Evolutionary conservation across 2,113 vertebrate species (phyloP), one percentile per base, ranked within the genome.

Genomic region (Limanda limanda): DNA sequence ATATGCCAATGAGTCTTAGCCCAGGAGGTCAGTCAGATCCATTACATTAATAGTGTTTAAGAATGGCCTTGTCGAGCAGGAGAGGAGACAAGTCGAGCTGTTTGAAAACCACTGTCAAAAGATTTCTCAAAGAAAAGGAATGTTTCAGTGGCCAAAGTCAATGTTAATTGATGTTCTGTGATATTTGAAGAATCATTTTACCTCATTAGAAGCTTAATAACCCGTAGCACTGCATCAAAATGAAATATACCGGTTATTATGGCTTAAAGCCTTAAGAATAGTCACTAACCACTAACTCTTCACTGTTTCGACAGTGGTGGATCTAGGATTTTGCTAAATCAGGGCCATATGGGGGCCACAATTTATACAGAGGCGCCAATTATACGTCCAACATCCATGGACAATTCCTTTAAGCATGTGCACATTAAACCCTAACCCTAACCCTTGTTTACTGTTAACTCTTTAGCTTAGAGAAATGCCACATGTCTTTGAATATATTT

Each of bases 231-330:
- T 17, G 71, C 73, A 76, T 79, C 82, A 77, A 59, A 84, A 81
- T 82, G 77, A 90, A 80, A 78, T 80, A 68, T 73, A 66, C 14
- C 27, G 56, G 35, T 47, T 62, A 82, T 88, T 74, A 81, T 66
- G 40, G 60, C 40, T 81, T 20, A 70, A 75, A 81, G 48, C 78
- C 71, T 71, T 35, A 61, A 20, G 25, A 63, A 67, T 65, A 76
- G 60, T 75, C 55, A 63, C 69, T 5, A 48, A 83, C 35, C 35
- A 35, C 1, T 35, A 78, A 63, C 45, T 45, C 66, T 47, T n/a
- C 20, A n/a, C 14, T 15, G 47, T 17, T 18, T 15, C 1, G 17
- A 17, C 47, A 18, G 47, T 17, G 47, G 17, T 17, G 14, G 47
- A 9, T 37, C 35, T 1, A 14, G 45, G 35, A 37, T 37, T 37